These are phyloP conservation scores for Gymnarchus niloticus DNA, from an alignment of 2,113 vertebrate species.

Conservation along the genomic window DNA sequence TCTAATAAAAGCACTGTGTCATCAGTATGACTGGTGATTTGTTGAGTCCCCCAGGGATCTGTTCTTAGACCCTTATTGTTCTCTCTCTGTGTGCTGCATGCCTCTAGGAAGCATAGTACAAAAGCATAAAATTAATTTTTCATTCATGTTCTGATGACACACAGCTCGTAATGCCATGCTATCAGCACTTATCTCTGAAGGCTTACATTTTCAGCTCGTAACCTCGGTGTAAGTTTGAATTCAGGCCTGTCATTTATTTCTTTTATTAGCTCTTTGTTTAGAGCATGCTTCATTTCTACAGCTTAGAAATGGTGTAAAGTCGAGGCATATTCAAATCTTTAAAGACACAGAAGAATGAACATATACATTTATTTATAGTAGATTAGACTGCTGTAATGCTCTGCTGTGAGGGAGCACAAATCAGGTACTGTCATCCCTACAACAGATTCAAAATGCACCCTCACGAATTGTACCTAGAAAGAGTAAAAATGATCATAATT, in stretches of 20 bases:
- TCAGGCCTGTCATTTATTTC: background rate
- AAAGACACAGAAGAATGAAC: background rate
- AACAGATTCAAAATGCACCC: background rate
- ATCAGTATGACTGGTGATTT: background rate
- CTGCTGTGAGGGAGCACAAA: background rate
- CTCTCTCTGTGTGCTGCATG: background rate
- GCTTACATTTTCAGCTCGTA: background rate
- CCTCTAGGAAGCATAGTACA: background rate
- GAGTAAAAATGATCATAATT: background rate
- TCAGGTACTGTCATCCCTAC: background rate
- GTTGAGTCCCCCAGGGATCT: background rate
- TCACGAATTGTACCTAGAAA: background rate
- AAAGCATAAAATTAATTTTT: background rate
- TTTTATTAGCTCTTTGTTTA: background rate
- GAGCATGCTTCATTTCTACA: background rate
- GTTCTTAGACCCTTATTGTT: background rate
- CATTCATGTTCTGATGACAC: background rate
- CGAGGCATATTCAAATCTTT: background rate
- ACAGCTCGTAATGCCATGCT: background rate
- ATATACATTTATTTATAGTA: background rate
- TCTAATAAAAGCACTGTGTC: background rate
- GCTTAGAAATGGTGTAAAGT: background rate
- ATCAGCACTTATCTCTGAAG: background rate
- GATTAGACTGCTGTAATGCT: background rate
- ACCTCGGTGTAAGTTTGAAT: background rate